A percentile compares a stretch with the other conserved stretches of the same genome.
phyloP scores from a whole-genome alignment of 2,113 vertebrate species.

The Carollia perspicillata region DNA sequence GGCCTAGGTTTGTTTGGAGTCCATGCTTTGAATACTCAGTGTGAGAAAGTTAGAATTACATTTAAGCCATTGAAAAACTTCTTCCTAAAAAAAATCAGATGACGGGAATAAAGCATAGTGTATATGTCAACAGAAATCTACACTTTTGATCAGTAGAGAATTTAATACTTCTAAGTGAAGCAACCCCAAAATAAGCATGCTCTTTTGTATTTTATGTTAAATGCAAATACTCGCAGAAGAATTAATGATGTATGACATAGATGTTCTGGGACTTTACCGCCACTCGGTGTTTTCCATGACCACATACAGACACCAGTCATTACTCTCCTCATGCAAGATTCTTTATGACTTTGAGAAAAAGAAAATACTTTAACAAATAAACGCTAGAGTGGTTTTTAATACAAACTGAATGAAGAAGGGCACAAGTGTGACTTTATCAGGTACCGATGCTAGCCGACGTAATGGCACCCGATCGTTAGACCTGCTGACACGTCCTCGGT shows the following conservation, averaged over 20 bases:
- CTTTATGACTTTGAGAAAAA: slow-evolving; percentile 39
- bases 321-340: not conserved
- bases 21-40: not conserved
- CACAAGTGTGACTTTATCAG: not conserved
- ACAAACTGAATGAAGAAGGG: not conserved
- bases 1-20: not conserved
- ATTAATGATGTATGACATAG: not conserved
- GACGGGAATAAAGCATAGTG: not conserved
- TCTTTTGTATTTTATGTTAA: slow-evolving; percentile 34
- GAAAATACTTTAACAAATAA: not conserved
- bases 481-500: not conserved
- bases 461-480: not conserved
- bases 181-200: not conserved
- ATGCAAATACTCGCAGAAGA: not conserved
- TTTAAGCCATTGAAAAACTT: not conserved
- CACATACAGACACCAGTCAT: not conserved
- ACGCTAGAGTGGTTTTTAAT: slow-evolving; percentile 42
- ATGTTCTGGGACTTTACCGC: not conserved
- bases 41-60: not conserved
- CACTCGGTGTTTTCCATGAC: not conserved
- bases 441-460: not conserved
- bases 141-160: not conserved
- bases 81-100: slow-evolving; percentile 30
- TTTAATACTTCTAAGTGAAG: not conserved
- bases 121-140: not conserved